A percentile compares a stretch with the other conserved stretches of the same genome.
Evolutionary conservation across 2,113 vertebrate genomes (phyloP).

Genomic region (Noctilio leporinus): DNA sequence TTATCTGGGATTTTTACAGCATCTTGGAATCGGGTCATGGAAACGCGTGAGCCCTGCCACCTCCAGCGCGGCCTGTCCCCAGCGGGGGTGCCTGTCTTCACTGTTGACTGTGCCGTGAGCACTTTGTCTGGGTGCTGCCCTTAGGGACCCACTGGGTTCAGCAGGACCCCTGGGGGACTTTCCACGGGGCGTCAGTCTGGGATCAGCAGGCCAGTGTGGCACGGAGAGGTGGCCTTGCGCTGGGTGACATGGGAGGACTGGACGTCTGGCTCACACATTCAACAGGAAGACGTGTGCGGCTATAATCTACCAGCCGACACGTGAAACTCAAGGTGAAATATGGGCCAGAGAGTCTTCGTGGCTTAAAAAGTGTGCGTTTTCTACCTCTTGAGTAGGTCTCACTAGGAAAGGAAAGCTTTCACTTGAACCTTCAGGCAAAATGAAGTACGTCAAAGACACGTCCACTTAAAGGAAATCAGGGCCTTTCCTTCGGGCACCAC

Average conservation of each 20-base stretch:
- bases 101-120: too few relatives aligned
- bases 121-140: background rate
- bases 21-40: background rate
- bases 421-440: background rate
- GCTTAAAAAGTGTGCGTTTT: background rate
- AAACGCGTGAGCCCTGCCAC: background rate
- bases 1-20: background rate
- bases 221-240: background rate
- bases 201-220: background rate
- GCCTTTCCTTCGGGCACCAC: background rate
- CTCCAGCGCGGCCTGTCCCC: background rate
- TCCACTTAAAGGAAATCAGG: background rate
- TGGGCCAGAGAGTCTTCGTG: background rate
- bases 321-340: background rate
- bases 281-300: background rate
- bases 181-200: background rate
- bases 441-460: background rate
- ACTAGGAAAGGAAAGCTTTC: background rate
- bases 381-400: background rate
- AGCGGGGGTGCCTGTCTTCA: too few relatives aligned
- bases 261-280: background rate
- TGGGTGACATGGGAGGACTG: background rate
- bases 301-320: background rate
- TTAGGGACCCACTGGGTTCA: background rate
- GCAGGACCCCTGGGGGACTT: background rate